Percentiles rank a stretch among this genome's conserved stretches.
Evolutionary conservation across 2,888 invertebrate species (phyloP).

Genomic region (Plemyria rubiginata): DNA sequence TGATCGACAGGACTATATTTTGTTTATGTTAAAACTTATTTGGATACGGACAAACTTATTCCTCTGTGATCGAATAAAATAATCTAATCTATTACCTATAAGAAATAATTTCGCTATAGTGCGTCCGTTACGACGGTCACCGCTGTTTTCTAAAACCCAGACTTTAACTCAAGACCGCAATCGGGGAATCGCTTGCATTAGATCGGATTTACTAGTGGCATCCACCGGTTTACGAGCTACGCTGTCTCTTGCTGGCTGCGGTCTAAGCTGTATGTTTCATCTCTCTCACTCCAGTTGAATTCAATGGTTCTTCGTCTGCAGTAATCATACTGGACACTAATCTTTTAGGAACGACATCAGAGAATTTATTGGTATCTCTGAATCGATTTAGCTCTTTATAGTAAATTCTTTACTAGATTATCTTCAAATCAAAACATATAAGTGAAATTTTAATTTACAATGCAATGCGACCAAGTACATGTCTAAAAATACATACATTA

Average conservation of each 20-base stretch:
- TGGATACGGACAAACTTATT: too few relatives aligned
- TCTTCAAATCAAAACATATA: neutral
- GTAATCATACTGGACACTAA: conserved; percentile 30
- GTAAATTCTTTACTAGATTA: neutral
- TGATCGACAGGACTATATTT: too few relatives aligned
- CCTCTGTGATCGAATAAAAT: neutral
- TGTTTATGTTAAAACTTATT: too few relatives aligned
- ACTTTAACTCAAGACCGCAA: conserved; percentile 35
- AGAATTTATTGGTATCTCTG: conserved; percentile 23
- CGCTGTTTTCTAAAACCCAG: conserved; percentile 8
- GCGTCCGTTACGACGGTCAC: conserved; percentile 1
- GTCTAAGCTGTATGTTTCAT: conserved; percentile 16
- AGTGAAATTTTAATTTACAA: too few relatives aligned
- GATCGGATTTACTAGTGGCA: conserved; percentile 43
- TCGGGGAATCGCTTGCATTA: conserved; percentile 40
- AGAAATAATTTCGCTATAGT: neutral
- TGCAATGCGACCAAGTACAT: too few relatives aligned
- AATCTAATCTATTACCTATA: too few relatives aligned
- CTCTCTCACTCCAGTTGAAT: conserved; percentile 24
- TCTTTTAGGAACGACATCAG: conserved; percentile 21
- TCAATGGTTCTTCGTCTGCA: conserved; percentile 28
- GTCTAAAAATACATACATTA: too few relatives aligned
- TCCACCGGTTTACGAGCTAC: conserved; percentile 36
- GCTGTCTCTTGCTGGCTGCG: conserved; percentile 30
- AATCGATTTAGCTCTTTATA: neutral